Percentiles rank a stretch among this genome's conserved stretches.
Conservation (phyloP, 2,113 vertebrate species). For the Melanocharis versteri region DNA sequence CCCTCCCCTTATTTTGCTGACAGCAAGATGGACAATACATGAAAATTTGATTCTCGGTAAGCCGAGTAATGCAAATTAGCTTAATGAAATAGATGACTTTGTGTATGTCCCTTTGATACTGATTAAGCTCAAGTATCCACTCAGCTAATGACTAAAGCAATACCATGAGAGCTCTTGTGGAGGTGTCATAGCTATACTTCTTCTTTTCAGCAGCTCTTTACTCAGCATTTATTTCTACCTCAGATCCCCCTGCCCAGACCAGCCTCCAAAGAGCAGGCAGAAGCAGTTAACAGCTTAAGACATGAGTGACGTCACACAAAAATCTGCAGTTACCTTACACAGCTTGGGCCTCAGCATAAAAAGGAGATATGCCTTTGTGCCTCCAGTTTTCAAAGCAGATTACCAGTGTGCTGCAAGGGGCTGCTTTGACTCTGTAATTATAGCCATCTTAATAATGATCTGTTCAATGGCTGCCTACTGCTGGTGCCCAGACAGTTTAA, state of each 20-base stretch:
- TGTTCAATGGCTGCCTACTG: conserved; percentile 35
- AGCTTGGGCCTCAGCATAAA: conserved; percentile 65
- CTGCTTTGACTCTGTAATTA: conserved; percentile 58
- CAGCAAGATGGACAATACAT: conserved; percentile 70
- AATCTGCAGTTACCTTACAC: conserved; percentile 55
- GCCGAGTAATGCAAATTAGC: conserved; percentile 81
- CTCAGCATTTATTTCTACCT: conserved; percentile 39
- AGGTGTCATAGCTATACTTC: conserved; percentile 54
- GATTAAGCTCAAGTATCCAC: conserved; percentile 82
- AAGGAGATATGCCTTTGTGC: conserved; percentile 71
- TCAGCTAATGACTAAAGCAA: conserved; percentile 80
- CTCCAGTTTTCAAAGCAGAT: conserved; percentile 75
- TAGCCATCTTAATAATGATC: conserved; percentile 51
- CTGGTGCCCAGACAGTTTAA: conserved; percentile 60
- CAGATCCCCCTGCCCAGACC: background rate
- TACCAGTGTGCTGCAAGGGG: conserved; percentile 47
- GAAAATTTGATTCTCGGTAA: conserved; percentile 77
- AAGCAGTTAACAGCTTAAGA: conserved; percentile 44
- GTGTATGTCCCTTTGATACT: conserved; percentile 67
- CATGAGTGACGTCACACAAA: conserved; percentile 29
- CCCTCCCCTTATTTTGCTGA: conserved; percentile 44
- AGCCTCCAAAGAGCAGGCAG: conserved; percentile 47
- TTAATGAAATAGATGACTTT: conserved; percentile 79
- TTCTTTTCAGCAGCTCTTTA: conserved; percentile 40
- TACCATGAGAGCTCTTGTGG: conserved; percentile 61